Percentiles rank a stretch among this genome's conserved stretches.
phyloP scores from a whole-genome alignment of 2,113 vertebrate genomes.

The Mormyrus iriodes region DNA sequence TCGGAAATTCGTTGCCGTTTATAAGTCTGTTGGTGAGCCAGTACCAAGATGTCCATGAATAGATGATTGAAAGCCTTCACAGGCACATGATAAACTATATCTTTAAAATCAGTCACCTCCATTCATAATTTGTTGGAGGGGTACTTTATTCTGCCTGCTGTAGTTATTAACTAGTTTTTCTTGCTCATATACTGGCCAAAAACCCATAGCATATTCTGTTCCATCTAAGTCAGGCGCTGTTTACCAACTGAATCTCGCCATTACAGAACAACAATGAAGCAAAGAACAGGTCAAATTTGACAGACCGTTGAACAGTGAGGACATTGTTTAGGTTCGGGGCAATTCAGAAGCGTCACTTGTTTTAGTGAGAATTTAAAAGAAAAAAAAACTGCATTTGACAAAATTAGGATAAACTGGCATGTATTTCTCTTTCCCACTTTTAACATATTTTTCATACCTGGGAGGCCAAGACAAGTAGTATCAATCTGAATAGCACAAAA shows the following conservation, averaged over 20 bases:
- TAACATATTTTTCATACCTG: neutral
- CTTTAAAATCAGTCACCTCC: neutral
- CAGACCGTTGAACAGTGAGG: neutral
- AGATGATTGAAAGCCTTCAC: neutral
- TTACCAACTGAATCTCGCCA: neutral
- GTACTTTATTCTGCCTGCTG: neutral
- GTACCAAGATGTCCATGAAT: too few species aligned
- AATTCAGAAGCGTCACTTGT: neutral
- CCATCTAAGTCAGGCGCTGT: conserved; percentile 2
- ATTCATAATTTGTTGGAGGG: neutral
- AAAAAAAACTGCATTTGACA: neutral
- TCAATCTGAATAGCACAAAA: neutral
- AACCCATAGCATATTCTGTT: neutral
- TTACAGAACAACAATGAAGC: neutral
- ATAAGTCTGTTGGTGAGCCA: too few species aligned
- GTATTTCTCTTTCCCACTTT: neutral
- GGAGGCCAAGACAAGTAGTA: neutral
- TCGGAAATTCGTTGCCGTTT: neutral
- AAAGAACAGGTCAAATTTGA: neutral
- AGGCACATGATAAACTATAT: neutral
- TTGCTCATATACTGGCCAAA: neutral
- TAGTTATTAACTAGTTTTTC: neutral
- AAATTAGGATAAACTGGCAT: neutral
- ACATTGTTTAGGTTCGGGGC: neutral
- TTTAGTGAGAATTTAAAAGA: neutral